phyloP scores from a whole-genome alignment of 1,140 invertebrate genomes.

The Solenopsis fugax region DNA sequence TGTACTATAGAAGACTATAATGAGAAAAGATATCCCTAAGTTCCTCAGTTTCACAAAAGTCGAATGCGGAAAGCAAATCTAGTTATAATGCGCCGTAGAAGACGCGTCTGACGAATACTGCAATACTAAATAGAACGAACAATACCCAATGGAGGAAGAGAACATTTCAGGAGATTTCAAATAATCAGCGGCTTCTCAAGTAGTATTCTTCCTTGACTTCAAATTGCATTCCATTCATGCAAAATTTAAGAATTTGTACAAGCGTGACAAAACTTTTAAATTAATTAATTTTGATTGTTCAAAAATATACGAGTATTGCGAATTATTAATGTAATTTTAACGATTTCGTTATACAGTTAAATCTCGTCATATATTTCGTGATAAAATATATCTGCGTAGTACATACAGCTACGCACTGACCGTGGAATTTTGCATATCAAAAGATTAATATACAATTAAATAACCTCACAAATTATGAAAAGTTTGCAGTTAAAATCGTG shows the following conservation, averaged over 20 bases:
- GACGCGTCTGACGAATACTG: conserved; percentile 55
- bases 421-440: not conserved
- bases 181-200: conserved; percentile 68
- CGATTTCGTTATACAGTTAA: not conserved
- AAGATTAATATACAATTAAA: conserved; percentile 41
- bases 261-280: not conserved
- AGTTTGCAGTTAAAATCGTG: conserved; percentile 5
- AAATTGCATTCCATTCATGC: conserved; percentile 57
- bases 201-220: conserved; percentile 65
- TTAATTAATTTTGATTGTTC: conserved; percentile 22
- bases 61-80: conserved; percentile 61
- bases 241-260: conserved; percentile 39
- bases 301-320: not conserved
- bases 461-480: conserved; percentile 19
- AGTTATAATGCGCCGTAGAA: conserved; percentile 58
- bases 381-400: conserved; percentile 19
- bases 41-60: conserved; percentile 48
- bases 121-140: conserved; percentile 70
- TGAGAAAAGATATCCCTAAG: not conserved
- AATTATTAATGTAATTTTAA: conserved; percentile 41
- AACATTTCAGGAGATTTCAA: conserved; percentile 68
- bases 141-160: conserved; percentile 44
- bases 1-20: not conserved
- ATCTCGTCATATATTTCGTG: conserved; percentile 3
- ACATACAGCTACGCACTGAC: not conserved